Evolutionary conservation across 2,888 invertebrate species (phyloP), one percentile per base, ranked within the genome.

Genomic region (Drosophila pullipes): DNA sequence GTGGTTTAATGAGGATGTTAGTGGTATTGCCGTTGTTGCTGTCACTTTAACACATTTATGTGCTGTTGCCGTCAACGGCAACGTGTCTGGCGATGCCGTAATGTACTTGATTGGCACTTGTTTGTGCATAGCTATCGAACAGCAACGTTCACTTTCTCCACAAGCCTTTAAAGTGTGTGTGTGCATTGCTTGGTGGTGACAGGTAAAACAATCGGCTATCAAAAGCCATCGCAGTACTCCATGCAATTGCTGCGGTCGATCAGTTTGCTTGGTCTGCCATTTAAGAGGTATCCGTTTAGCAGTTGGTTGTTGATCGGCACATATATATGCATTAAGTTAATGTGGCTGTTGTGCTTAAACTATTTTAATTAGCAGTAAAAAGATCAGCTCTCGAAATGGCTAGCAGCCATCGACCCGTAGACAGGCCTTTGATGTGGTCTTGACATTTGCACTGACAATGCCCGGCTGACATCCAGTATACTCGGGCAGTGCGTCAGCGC

Each of bases 291-390:
- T 31, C 30, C 49, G 49, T 13, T 50, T 28, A 50, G 31, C 49
- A 65, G 31, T 41, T 28, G 28, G 11, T 9, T 35, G 72, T 54
- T 67, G 37, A 72, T 65, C 66, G 76, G 41, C 59, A 60, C 53
- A 64, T 63, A 55, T 41, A 54, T 31, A 57, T 69, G 16, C 41
- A 67, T 60, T 50, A 52, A 67, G 37, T 35, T 11, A 39, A 13
- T 64, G 55, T 31, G 61, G 28, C 28, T 41, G 44, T 30, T 13
- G 58, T 16, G 61, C 50, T 33, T 57, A 22, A 64, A 69, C 77
- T 74, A 83, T 89, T 89, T 83, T 83, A 90, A 90, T 87, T 87
- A 83, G 90, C 86, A 63, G 86, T 83, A 82, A 83, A 69, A 63
- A 64, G 72, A 85, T 71, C 68, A 57, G 54, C 52, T 44, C 61